Evolutionary conservation across 1,140 invertebrate genomes (phyloP).

Genomic region (Teleopsis dalmanni): DNA sequence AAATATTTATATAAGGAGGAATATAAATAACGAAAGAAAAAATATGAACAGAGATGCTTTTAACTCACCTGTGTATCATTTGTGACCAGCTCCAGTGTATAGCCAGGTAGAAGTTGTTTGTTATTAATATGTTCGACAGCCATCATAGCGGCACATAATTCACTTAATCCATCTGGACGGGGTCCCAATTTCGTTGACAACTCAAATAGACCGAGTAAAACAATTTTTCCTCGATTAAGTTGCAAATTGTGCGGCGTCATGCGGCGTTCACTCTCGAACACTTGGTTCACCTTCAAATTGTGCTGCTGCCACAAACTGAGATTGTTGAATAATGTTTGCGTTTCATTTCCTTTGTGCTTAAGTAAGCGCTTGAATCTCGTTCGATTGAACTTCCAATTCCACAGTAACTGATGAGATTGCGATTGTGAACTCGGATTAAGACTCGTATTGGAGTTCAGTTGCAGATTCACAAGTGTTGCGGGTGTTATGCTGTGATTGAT

Average conservation of each 20-base stretch:
- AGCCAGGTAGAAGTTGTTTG: constrained; percentile 58
- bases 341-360: constrained; percentile 16
- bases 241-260: constrained; percentile 29
- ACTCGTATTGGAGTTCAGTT: no score
- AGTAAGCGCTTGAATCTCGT: no score
- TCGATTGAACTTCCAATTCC: no score
- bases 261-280: constrained; percentile 36
- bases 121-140: constrained; percentile 68
- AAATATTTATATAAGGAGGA: no score
- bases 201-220: constrained; percentile 69
- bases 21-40: not conserved
- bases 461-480: no score
- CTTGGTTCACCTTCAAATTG: constrained; percentile 39
- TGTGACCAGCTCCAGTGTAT: constrained; percentile 61
- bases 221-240: constrained; percentile 42
- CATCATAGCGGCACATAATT: constrained; percentile 63
- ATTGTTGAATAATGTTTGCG: constrained; percentile 8
- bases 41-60: not conserved
- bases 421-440: no score
- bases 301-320: constrained; percentile 10
- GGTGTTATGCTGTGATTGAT: no score
- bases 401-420: no score
- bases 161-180: constrained; percentile 61
- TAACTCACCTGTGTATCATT: constrained; percentile 73
- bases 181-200: constrained; percentile 53